Base-by-base conservation (phyloP, 2,113 vertebrate species). In the Helogale parvula region DNA sequence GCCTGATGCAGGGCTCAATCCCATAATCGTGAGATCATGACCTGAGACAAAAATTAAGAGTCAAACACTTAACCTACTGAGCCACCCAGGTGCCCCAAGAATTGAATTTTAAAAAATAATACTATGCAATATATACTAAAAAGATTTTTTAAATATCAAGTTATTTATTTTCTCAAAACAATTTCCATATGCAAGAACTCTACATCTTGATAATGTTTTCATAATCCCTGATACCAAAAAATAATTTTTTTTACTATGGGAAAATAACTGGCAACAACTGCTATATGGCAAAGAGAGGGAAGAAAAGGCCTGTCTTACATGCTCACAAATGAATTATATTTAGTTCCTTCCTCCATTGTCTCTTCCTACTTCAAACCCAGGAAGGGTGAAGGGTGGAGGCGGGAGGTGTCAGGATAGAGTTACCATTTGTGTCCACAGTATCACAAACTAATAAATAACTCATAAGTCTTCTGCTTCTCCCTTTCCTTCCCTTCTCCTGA, bases 361-460 rank as follows among this genome's bases (percentile, higher is more conserved):
- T 85, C 52, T 76, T 82, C 12, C 86, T 76, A 47, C 72, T 93
- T 72, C 82, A 92, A 72, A 91, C 16, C 29, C 35, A 87, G 54
- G 41, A 69, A 74, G 86, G 41, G 25, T 54, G 7, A 85, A 33
- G 25, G 41, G 31, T 76, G 57, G 33, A 17, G 23, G 4, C 38
- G 15, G 80, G 60, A 74, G n/a, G 31, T 5, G 25, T 85, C 27
- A 97, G 84, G 93, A 52, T 68, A 68, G 35, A 82, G 71, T 95
- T 96, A 72, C 92, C 19, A 69, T 0, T 15, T 79, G 54, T 60
- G 52, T 1, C 60, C 68, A 68, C 1, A 50, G 81, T 57, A 52
- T 85, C 45, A 15, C 41, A 72, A 88, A 92, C 92, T 45, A 65
- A 97, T 94, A 63, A 94, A 96, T 93, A 93, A 96, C 92, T 86